Percentiles rank a stretch among this genome's conserved stretches.
phyloP scores from a whole-genome alignment of 2,888 invertebrate species.

The Lepidocyrtoides sp. region DNA sequence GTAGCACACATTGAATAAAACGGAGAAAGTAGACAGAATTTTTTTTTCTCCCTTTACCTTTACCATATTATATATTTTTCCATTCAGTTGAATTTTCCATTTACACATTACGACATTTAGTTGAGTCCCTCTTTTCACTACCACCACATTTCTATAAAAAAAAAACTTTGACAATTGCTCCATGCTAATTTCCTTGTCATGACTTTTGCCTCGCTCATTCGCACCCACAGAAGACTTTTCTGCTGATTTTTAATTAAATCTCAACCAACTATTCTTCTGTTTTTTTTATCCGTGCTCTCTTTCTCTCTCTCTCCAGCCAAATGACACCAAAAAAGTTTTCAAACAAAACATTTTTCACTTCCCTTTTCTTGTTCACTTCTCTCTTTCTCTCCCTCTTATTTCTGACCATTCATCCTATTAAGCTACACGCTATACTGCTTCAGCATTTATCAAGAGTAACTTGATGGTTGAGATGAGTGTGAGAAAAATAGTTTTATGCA shows the following conservation, averaged over 20 bases:
- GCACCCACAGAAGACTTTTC: conserved; percentile 72
- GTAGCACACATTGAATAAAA: background rate
- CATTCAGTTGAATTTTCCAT: too few relatives aligned
- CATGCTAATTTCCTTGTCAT: conserved; percentile 81
- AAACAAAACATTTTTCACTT: conserved; percentile 71
- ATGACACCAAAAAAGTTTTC: conserved; percentile 60
- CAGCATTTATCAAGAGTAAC: conserved; percentile 26
- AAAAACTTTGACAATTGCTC: conserved; percentile 78
- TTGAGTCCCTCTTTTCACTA: conserved; percentile 59
- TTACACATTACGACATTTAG: conserved; percentile 72
- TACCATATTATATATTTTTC: too few relatives aligned
- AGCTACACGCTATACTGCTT: background rate
- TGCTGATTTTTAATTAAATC: conserved; percentile 80
- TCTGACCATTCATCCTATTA: conserved; percentile 49
- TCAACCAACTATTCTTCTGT: too few relatives aligned
- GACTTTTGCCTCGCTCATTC: conserved; percentile 76
- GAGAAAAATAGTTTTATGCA: conserved; percentile 68
- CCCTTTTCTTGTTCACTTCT: conserved; percentile 71
- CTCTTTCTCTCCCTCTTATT: conserved; percentile 27
- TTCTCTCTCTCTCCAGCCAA: conserved; percentile 45
- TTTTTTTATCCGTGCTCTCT: conserved; percentile 42
- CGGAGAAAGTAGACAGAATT: background rate
- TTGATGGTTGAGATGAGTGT: conserved; percentile 26
- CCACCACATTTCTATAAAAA: conserved; percentile 21
- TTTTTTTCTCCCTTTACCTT: conserved; percentile 22